Percentiles rank a stretch among this genome's conserved stretches.
phyloP scores from a whole-genome alignment of 2,888 invertebrate species.

The Cecidostiba fungosa region DNA sequence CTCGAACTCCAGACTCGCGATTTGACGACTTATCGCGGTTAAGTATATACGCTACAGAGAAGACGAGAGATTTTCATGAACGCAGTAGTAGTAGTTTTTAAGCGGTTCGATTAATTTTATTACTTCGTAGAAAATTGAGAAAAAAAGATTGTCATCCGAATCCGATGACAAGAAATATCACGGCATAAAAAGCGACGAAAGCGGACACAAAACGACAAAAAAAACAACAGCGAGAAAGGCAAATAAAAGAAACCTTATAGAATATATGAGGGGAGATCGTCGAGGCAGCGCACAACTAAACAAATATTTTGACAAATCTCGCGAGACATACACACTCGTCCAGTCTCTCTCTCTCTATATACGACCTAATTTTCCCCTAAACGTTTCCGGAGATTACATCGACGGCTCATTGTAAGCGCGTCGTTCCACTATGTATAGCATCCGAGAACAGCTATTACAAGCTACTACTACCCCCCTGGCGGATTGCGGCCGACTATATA shows the following conservation, averaged over 20 bases:
- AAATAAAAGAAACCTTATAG: conserved; percentile 31
- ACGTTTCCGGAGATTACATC: conserved; percentile 80
- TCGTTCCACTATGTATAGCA: conserved; percentile 43
- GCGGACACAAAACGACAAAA: not conserved
- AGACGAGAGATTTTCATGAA: too few relatives aligned
- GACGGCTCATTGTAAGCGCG: conserved; percentile 75
- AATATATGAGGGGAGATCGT: conserved; percentile 8
- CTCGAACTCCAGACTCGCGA: not conserved
- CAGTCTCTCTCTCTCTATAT: conserved; percentile 75
- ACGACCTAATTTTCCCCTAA: conserved; percentile 79
- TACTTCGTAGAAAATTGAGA: too few relatives aligned
- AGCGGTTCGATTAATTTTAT: not conserved
- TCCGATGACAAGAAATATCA: not conserved
- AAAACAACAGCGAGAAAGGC: conserved; percentile 11
- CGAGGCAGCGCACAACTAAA: conserved; percentile 65
- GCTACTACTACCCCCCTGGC: conserved; percentile 12
- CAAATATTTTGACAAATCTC: conserved; percentile 79
- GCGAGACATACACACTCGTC: conserved; percentile 58
- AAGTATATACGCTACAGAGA: not conserved
- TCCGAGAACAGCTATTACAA: not conserved
- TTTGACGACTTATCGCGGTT: not conserved
- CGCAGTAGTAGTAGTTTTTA: not conserved
- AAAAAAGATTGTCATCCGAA: not conserved
- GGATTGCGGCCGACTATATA: conserved; percentile 29
- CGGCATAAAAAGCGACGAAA: not conserved